Base-by-base conservation (phyloP, 2,797 vertebrate genomes). In the Alfaro cultratus region DNA sequence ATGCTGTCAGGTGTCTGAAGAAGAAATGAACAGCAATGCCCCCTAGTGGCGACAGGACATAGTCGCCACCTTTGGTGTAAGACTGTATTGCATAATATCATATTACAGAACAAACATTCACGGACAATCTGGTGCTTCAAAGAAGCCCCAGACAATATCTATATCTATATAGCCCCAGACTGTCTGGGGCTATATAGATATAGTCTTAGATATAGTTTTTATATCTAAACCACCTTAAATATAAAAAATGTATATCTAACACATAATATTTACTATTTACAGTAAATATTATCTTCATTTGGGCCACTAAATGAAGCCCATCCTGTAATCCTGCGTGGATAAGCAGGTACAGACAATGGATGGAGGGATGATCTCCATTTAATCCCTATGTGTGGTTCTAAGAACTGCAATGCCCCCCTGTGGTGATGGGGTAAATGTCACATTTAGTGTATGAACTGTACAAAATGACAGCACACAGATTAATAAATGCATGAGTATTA, bases 1-100 rank as follows among this genome's bases (percentile, higher is more conserved):
- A 21, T 0, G 31, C 78, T 46, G 80, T 83, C 85, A 93, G 87
- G 83, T 85, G 84, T 83, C 70, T 18, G 13, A 12, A 23, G 7
- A 29, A 46, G 74, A 55, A 49, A 41, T 12, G 68, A 34, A 31
- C 34, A 41, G 9, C 68, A 45, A 3, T 34, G 72, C 8, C 16
- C 55, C 55, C 47, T 23, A 4, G 67, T 57, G 86, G 57, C 34
- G 1, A 7, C 4, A 47, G 4, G 5, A 64, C 53, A 77, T 21
- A 70, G 39, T 8, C 12, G 18, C 29, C 51, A 47, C 34, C n/a
- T 49, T 7, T 21, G 3, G 43, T 18, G 31, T 29, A 47, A 23
- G 6, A 1, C 29, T 72, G 45, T 72, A 4, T 29, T 31, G 16
- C 34, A 18, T 13, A 72, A 31, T 47, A 7, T 31, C 9, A 23